Base-by-base conservation (phyloP, 2,797 vertebrate genomes). In the Coregonus ussuriensis region DNA sequence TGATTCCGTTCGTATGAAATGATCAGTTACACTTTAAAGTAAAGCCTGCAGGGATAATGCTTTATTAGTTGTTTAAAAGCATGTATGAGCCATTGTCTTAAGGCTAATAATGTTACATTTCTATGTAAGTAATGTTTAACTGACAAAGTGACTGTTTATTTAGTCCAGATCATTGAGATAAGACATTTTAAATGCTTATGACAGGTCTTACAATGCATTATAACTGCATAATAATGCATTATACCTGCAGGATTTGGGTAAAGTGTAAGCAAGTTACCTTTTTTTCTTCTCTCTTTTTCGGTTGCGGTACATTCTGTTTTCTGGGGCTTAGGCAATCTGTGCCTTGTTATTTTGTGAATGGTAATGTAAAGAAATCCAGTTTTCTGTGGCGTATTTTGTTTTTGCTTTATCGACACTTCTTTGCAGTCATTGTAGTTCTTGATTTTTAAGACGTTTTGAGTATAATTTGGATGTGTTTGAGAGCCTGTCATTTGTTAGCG, bases 271-370 rank as follows among this genome's bases (percentile, higher is more conserved):
- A 74, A 59, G 75, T 72, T 79, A 72, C 70, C 29, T 82, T 84
- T 13, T 76, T 4, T 29, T 51, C 11, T 11, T 72, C 69, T 72
- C 25, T 74, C 0, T 79, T 79, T 59, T 77, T 66, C 29, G 6
- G 77, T 13, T 79, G 29, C 59, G 25, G 59, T 62, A 25, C n/a
- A 9, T 84, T 75, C 56, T 70, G 74, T 74, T 21, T 76, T 76
- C 33, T 79, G n/a, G 81, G 71, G 84, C 74, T 83, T 87, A 62
- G 59, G 59, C 15, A 21, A 53, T 53, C 79, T 68, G 85, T 87
- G 85, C 86, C 85, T 90, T 86, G 29, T 81, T 79, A 52, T 88
- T 79, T 72, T n/a, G 13, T 41, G 68, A 37, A 25, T 78, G 35
- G 70, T 37, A 76, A 29, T 71, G 18, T 78, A 54, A 37, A 47